phyloP scores from a whole-genome alignment of 1,140 invertebrate species.

The Probaryconus sp. region DNA sequence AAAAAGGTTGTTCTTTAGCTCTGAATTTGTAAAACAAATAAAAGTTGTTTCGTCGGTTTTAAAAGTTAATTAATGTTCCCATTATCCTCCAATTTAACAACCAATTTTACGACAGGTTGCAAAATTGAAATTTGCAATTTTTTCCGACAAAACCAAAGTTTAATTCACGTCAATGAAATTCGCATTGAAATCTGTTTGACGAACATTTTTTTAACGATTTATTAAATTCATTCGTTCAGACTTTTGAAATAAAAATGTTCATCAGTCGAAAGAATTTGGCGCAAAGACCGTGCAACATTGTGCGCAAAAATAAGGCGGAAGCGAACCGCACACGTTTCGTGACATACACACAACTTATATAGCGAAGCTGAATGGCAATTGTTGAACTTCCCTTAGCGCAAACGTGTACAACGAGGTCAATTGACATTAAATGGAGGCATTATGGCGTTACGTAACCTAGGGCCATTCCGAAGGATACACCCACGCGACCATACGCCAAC shows the following conservation, averaged over 20 bases:
- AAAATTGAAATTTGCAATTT: no score
- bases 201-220: no score
- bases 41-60: no score
- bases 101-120: no score
- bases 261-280: constrained; percentile 20
- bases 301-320: constrained; percentile 70
- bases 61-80: no score
- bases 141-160: no score
- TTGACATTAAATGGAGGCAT: constrained; percentile 77
- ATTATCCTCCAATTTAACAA: no score
- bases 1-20: no score
- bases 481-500: constrained; percentile 63
- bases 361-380: constrained; percentile 75
- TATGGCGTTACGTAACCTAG: constrained; percentile 76
- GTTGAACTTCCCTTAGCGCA: constrained; percentile 77
- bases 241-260: constrained; percentile 27
- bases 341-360: constrained; percentile 68
- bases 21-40: no score
- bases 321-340: constrained; percentile 66
- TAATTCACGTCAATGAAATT: no score
- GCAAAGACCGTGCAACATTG: constrained; percentile 38
- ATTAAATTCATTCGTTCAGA: no score
- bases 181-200: no score
- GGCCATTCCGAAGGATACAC: constrained; percentile 77
- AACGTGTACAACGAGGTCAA: constrained; percentile 78